Base-by-base conservation (phyloP, 37 sponge, comb jelly and placozoan genomes). In the Beroe forskalii region DNA sequence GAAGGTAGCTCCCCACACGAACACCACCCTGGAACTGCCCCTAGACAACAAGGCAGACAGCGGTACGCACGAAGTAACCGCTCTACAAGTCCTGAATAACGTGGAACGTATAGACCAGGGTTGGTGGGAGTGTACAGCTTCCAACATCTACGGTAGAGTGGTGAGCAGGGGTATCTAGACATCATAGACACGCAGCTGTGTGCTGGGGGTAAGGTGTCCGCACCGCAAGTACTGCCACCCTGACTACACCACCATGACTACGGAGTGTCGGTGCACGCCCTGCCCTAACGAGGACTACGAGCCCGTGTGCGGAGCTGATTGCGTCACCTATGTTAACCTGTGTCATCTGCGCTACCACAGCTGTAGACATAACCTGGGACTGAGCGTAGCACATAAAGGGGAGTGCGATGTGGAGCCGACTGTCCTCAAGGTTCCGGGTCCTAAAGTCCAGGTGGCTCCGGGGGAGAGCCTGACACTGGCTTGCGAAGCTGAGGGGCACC, bases 231-330 rank as follows among this genome's bases (percentile, higher is more conserved):
- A 32, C 72, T 69, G 72, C 17, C 38, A 28, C 38, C 19, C 72
- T 17, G 38, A 69, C 72, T 69, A 69, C 72, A 4, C 12, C 19
- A 69, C 72, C 38, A 27, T 69, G 19, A 69, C 72, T 1, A 69
- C 72, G 39, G 72, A 69, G 38, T 69, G 72, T 32, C 72, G 38
- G 38, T 69, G 72, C 32, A 69, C 27, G 32, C 72, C 72, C 8
- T 69, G 72, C 38, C 37, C 2, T 33, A 19, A 69, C 72, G 33
- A 27, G 1, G 42, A 38, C 44, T 91, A 76, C 41, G 33, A 91
- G 12, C 91, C 91, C 1, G 83, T 91, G 35, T 91, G 91, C 22
- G 91, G 86, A 0, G 25, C 91, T 30, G 91, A 91, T 30, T 55
- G 41, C 41, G 32, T 44, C 43, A 76, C 91, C 30, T 91, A 91